Evolutionary conservation across 1,140 invertebrate species (phyloP).

Genomic region (Scylla paramamosain): DNA sequence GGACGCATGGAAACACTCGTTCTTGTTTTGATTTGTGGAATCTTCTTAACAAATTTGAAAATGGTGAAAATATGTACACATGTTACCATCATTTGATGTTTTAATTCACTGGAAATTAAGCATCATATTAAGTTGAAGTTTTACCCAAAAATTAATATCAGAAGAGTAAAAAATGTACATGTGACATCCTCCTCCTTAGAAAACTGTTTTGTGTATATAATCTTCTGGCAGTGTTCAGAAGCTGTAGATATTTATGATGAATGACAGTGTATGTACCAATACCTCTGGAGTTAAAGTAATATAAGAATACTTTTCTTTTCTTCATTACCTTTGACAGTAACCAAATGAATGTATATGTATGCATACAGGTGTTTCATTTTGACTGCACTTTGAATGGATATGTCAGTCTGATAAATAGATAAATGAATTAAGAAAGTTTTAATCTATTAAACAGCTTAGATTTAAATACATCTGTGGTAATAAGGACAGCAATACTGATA

Average conservation of each 20-base stretch:
- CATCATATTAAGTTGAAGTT: no score
- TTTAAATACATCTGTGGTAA: no score
- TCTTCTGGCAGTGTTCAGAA: conserved; percentile 28
- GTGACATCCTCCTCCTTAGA: no score
- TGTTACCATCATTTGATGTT: not conserved
- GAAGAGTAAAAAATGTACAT: not conserved
- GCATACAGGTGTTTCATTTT: no score
- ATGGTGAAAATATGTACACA: not conserved
- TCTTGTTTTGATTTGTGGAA: not conserved
- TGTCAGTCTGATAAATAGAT: no score
- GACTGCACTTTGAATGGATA: no score
- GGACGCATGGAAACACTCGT: not conserved
- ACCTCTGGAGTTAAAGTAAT: conserved; percentile 42
- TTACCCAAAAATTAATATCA: no score
- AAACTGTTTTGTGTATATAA: conserved; percentile 5
- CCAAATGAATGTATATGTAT: no score
- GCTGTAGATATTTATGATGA: conserved; percentile 59
- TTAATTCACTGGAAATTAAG: no score
- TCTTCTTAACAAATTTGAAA: not conserved
- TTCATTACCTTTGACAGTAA: not conserved
- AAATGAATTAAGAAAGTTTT: no score
- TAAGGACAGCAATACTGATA: no score
- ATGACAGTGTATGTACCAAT: not conserved
- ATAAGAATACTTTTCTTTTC: conserved; percentile 32
- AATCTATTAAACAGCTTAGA: no score